A percentile compares a stretch with the other conserved stretches of the same genome.
Conservation (phyloP, 2,113 vertebrate genomes). For the Hemibagrus wyckioides region DNA sequence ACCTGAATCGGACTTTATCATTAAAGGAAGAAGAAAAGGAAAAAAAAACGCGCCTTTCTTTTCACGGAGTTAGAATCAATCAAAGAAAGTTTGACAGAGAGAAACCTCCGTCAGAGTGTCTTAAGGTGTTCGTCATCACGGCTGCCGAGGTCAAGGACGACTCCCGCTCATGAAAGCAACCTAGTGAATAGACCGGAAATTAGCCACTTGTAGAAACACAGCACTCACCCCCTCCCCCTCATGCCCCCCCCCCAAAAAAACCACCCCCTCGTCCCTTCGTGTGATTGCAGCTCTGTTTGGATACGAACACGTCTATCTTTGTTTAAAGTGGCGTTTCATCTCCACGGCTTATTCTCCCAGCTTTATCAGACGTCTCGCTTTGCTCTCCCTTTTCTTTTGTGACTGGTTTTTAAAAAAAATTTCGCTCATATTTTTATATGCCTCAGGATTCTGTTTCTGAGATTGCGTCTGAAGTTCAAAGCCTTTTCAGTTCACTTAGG, state of each 20-base stretch:
- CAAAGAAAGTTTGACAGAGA: constrained; percentile 26
- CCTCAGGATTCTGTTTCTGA: constrained; percentile 69
- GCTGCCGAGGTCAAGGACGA: constrained; percentile 18
- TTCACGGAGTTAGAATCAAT: not conserved
- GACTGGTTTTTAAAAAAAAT: constrained; percentile 75
- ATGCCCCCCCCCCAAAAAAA: no score
- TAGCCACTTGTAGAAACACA: not conserved
- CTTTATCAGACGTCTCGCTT: constrained; percentile 15
- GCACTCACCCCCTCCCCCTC: not conserved
- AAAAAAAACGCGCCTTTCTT: not conserved
- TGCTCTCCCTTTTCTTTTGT: constrained; percentile 66
- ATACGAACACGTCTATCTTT: not conserved
- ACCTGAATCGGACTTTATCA: constrained; percentile 29
- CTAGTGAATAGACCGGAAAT: not conserved
- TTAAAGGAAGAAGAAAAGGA: constrained; percentile 27
- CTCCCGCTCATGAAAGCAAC: not conserved
- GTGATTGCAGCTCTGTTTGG: constrained; percentile 16
- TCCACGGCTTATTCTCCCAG: not conserved
- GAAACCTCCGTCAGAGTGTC: not conserved
- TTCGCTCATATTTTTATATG: constrained; percentile 70
- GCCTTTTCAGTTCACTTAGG: constrained; percentile 70
- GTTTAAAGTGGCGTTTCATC: constrained; percentile 24
- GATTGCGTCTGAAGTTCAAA: constrained; percentile 70
- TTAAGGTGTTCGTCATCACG: constrained; percentile 7
- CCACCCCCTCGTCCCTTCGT: no score